These are phyloP conservation scores for Microtus montanus DNA, from an alignment of 2,113 vertebrate species.

Conservation along the genomic window DNA sequence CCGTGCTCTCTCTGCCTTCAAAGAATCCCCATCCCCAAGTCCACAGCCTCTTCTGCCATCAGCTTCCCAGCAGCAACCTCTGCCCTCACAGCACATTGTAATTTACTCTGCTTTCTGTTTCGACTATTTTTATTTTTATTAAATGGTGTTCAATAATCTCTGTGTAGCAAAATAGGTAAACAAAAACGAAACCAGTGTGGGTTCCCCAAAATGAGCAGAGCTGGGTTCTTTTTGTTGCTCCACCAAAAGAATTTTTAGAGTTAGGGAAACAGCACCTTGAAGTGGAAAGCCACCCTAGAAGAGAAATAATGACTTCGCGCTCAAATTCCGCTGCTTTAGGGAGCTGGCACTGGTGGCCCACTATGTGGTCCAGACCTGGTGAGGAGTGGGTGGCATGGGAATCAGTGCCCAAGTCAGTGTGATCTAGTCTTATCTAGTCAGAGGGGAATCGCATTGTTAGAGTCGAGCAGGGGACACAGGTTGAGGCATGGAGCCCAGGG, in stretches of 20 bases:
- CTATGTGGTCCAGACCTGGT: too few species aligned
- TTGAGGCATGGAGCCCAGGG: not conserved
- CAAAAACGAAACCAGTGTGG: not conserved
- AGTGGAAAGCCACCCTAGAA: not conserved
- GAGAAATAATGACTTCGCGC: not conserved
- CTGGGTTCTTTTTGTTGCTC: not conserved
- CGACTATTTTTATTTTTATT: constrained; percentile 54
- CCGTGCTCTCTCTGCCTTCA: not conserved
- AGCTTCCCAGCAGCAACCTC: not conserved
- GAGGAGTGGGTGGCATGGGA: not conserved
- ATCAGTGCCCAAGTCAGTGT: not conserved
- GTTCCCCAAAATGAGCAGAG: not conserved
- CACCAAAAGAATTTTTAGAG: not conserved
- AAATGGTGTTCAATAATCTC: constrained; percentile 45
- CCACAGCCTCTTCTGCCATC: not conserved
- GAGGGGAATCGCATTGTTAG: not conserved
- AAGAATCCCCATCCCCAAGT: not conserved
- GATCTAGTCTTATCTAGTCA: not conserved
- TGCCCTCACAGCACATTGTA: not conserved
- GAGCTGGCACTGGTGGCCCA: not conserved
- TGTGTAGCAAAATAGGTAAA: constrained; percentile 9
- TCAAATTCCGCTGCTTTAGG: not conserved
- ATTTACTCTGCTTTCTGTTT: constrained; percentile 45
- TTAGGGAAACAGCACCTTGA: not conserved
- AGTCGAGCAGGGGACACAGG: not conserved